Percentiles rank a stretch among this genome's conserved stretches.
These are phyloP conservation scores for Pseudachorutes palmiensis DNA, from an alignment of 1,140 invertebrate species.

Conservation along the genomic window DNA sequence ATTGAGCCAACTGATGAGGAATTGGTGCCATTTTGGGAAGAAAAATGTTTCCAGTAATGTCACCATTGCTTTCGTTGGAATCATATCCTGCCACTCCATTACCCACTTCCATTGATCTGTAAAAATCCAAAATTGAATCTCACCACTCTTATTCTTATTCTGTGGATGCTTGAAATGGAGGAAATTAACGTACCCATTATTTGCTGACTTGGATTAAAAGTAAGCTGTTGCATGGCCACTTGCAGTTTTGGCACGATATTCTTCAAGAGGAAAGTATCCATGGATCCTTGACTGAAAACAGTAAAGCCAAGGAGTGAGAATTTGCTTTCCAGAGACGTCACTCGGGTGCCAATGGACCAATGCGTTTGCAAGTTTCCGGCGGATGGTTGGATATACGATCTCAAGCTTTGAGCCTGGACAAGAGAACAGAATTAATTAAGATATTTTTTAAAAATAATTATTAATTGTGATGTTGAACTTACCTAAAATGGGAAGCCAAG, in stretches of 20 bases:
- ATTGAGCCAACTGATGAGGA: conserved; percentile 69
- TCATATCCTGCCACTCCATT: conserved; percentile 73
- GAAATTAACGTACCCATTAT: conserved; percentile 51
- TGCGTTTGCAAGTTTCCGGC: conserved; percentile 74
- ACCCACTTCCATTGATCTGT: conserved; percentile 70
- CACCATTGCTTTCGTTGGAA: conserved; percentile 61
- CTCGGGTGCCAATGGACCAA: conserved; percentile 85
- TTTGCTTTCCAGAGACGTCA: conserved; percentile 81
- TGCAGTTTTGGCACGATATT: conserved; percentile 88
- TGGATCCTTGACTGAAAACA: conserved; percentile 70
- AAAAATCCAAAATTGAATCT: conserved; percentile 13
- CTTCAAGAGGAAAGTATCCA: conserved; percentile 75
- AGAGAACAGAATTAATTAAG: conserved; percentile 15
- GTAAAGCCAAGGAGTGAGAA: conserved; percentile 85
- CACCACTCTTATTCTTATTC: not conserved
- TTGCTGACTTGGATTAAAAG: conserved; percentile 80
- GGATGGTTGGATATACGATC: conserved; percentile 81
- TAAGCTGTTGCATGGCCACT: conserved; percentile 59
- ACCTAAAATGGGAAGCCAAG: conserved; percentile 78
- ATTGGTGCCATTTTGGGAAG: conserved; percentile 73
- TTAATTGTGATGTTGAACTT: conserved; percentile 28
- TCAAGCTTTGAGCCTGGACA: conserved; percentile 55
- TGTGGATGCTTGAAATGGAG: conserved; percentile 6
- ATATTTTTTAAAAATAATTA: conserved; percentile 8
- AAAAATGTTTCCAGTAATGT: conserved; percentile 70